These are phyloP conservation scores for Pitta sordida DNA, from an alignment of 2,113 vertebrate species.

Conservation along the genomic window DNA sequence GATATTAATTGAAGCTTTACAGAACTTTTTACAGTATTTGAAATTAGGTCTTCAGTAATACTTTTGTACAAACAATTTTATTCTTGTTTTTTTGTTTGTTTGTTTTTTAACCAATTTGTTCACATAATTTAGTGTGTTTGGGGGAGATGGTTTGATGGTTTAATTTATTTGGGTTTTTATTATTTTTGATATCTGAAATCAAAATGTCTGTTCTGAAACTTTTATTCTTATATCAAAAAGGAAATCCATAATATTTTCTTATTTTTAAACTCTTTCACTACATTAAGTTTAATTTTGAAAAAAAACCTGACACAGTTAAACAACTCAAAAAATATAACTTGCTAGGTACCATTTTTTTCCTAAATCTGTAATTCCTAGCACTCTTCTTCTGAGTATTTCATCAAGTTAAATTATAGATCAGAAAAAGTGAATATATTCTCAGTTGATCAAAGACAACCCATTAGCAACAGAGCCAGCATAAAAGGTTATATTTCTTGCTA, in stretches of 20 bases:
- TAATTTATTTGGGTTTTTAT: neutral
- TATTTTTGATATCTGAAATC: neutral
- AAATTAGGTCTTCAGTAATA: neutral
- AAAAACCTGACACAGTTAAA: neutral
- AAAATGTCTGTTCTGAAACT: neutral
- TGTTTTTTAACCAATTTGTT: neutral
- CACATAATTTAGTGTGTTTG: neutral
- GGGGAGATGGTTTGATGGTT: neutral
- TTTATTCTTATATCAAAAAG: neutral
- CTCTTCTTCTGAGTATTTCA: neutral
- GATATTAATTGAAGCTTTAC: neutral
- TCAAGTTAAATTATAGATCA: constrained; percentile 10
- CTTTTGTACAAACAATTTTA: neutral
- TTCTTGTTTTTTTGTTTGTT: no score
- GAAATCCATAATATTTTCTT: neutral
- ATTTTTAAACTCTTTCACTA: neutral
- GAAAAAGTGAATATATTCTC: neutral
- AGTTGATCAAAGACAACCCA: constrained; percentile 22
- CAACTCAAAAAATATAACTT: neutral
- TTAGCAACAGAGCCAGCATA: neutral
- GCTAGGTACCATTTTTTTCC: neutral
- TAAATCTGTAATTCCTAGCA: neutral
- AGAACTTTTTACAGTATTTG: neutral
- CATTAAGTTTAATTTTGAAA: neutral
- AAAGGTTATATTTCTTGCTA: constrained; percentile 9